Base-by-base conservation (phyloP, 2,113 vertebrate species). In the Passer montanus region DNA sequence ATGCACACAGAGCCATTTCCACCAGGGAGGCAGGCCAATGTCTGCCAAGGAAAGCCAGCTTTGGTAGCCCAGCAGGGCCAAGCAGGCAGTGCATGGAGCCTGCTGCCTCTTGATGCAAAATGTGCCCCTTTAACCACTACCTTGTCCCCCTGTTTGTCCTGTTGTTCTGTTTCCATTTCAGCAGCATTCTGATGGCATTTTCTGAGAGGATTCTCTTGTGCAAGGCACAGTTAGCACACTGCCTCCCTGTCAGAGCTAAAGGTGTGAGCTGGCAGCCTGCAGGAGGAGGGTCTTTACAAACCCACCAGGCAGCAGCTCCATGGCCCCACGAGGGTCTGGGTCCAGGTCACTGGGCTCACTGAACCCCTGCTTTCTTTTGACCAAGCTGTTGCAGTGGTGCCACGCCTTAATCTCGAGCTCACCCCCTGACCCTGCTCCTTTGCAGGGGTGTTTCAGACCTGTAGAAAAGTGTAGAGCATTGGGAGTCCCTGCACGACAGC, bases 11-110 rank as follows among this genome's bases (percentile, higher is more conserved):
- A 69, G 27, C 8, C 33, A 15, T 78, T 84, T 63, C 30, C 46
- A 58, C 0, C 0, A 33, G 37, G 2, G 4, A 49, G 17, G 9
- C 47, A 70, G 50, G 43, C 5, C 63, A 8, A 28, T 37, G 8
- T 15, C 20, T 78, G 33, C 87, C 79, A n/a, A 55, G 58, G 30
- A 46, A 41, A 81, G 28, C 16, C 67, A 75, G 27, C 27, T 74
- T 43, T 64, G 55, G 30, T 30, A 62, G n/a, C 50, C 60, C 46
- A 60, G 74, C 39, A 63, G 22, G 11, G 52, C 52, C 1, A 2
- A 33, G 77, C 21, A 56, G 37, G 18, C 67, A 75, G 79, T 31
- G 52, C 72, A 35, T 4, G 13, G 35, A 67, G 9, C n/a, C 58
- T 72, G 22, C 24, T 70, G 39, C 50, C 31, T 49, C 68, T 76